Conservation (phyloP, 2,888 invertebrate species). For the Ennomos fuscantarius region DNA sequence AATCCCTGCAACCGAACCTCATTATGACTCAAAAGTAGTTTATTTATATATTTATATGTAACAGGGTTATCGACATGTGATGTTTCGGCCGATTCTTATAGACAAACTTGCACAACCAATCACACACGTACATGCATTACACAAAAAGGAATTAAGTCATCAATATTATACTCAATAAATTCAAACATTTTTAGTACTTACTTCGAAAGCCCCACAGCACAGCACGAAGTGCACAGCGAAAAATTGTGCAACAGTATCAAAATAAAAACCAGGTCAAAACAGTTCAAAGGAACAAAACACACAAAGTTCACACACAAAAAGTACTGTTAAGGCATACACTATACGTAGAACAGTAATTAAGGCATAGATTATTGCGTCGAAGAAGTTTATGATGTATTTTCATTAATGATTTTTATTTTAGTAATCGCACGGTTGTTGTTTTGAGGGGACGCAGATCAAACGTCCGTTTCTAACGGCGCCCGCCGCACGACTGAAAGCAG, state of each 20-base stretch:
- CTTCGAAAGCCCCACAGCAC: slow-evolving; percentile 44
- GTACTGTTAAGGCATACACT: slow-evolving; percentile 38
- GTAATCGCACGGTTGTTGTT: slow-evolving; percentile 49
- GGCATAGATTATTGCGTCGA: slow-evolving; percentile 52
- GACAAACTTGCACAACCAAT: no score
- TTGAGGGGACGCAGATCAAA: slow-evolving; percentile 35
- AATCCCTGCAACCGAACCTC: slow-evolving; percentile 14
- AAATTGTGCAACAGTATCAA: slow-evolving; percentile 71
- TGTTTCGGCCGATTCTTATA: slow-evolving; percentile 1
- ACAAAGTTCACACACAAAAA: slow-evolving; percentile 43
- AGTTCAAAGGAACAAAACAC: slow-evolving; percentile 45
- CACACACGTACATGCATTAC: not conserved
- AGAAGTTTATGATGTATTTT: slow-evolving; percentile 51
- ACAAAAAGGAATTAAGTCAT: not conserved
- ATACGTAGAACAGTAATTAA: slow-evolving; percentile 48
- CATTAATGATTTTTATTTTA: slow-evolving; percentile 63
- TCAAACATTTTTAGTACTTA: slow-evolving; percentile 43
- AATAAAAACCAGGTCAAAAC: slow-evolving; percentile 73
- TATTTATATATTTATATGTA: no score
- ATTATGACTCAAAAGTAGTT: slow-evolving; percentile 16
- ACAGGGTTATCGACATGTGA: slow-evolving; percentile 13
- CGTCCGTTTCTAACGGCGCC: slow-evolving; percentile 56
- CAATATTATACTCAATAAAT: not conserved
- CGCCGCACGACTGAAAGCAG: slow-evolving; percentile 65
- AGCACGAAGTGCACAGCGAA: slow-evolving; percentile 42